These are phyloP conservation scores for Tetrapedia diversipes DNA, from an alignment of 2,888 invertebrate genomes.

Conservation along the genomic window DNA sequence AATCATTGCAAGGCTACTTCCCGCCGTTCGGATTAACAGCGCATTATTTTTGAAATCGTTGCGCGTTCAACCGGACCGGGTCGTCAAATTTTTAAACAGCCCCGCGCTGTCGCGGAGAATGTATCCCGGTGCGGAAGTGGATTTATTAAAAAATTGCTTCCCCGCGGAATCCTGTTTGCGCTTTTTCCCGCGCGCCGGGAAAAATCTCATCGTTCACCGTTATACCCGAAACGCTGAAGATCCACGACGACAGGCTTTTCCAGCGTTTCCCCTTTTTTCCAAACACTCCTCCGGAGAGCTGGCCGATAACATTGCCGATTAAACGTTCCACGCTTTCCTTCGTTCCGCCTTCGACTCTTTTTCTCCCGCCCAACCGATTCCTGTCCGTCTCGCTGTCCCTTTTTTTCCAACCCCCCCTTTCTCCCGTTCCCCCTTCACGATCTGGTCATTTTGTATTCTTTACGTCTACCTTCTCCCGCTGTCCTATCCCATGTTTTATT, in stretches of 20 bases:
- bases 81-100: constrained; percentile 53
- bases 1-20: not conserved
- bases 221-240: constrained; percentile 62
- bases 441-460: constrained; percentile 40
- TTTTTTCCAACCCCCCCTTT: not conserved
- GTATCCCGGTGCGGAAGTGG: constrained; percentile 55
- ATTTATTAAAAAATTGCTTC: constrained; percentile 66
- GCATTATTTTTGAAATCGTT: constrained; percentile 27
- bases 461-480: constrained; percentile 29
- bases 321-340: constrained; percentile 64
- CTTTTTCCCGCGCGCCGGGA: constrained; percentile 33
- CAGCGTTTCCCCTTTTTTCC: constrained; percentile 40
- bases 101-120: constrained; percentile 52
- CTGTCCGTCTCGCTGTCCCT: no score
- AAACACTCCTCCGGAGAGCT: constrained; percentile 41
- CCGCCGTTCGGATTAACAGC: constrained; percentile 9
- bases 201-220: constrained; percentile 66
- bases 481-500: constrained; percentile 22
- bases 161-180: constrained; percentile 43
- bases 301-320: no score
- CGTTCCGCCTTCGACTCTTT: constrained; percentile 32
- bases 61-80: constrained; percentile 6
- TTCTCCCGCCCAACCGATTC: constrained; percentile 38
- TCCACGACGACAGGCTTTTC: constrained; percentile 66
- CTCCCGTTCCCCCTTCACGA: constrained; percentile 20